Base-by-base conservation (phyloP, 2,888 invertebrate genomes). In the Leistus spinibarbis region DNA sequence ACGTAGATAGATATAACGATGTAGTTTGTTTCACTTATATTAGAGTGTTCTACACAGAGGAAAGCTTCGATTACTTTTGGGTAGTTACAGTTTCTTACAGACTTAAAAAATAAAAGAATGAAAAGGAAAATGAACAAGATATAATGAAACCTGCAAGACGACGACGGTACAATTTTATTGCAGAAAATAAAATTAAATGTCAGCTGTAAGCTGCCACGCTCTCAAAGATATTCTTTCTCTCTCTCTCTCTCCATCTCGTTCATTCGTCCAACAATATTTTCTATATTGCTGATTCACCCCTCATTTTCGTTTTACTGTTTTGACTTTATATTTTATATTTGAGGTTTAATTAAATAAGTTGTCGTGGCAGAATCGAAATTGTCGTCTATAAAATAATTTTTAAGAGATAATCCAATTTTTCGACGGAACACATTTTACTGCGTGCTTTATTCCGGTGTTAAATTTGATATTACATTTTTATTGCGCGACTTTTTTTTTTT, bases 381-480 rank as follows among this genome's bases (percentile, higher is more conserved):
- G 70, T 70, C 63, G 63, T 40, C 60, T 40, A 70, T 63, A 63
- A 63, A 70, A 70, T 70, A 22, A 70, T 70, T 70, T 60, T 63
- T 63, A 53, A 63, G 70, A 63, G 70, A 70, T 70, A 70, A 70
- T 70, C 54, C 63, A 54, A 63, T 70, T 70, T 63, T 70, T 63
- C 53, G 63, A 53, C 63, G 63, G 54, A 63, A 63, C 63, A 40
- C 13, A 62, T 70, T 65, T 64, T 71, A 71, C 24, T 71, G 40
- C 65, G 23, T 65, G 56, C 53, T 71, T 71, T 65, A 71, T 71
- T 71, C 56, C 27, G 65, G 65, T 71, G 71, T 71, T 65, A 71
- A 71, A 71, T 71, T 71, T 71, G 71, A 54, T 71, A 71, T 65
- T 71, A 71, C 64, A 54, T 71, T 71, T 71, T 71, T 71, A 71